A percentile compares a stretch with the other conserved stretches of the same genome.
These are phyloP conservation scores for Trachelus stipa DNA, from an alignment of 2,888 invertebrate genomes.

Conservation along the genomic window DNA sequence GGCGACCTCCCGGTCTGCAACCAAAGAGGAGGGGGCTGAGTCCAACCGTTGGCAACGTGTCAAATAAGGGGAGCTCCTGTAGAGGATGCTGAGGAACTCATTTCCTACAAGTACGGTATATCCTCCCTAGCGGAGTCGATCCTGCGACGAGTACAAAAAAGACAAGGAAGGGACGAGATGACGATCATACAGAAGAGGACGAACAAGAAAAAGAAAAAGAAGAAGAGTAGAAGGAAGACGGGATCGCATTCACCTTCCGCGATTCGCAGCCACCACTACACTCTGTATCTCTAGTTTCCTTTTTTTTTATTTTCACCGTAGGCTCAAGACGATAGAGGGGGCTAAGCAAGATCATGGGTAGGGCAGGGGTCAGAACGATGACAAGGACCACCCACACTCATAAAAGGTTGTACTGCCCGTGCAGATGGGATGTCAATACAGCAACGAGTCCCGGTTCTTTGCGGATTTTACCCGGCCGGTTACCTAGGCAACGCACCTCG, in stretches of 20 bases:
- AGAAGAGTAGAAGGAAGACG: neutral
- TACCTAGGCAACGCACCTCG: slow-evolving; percentile 60
- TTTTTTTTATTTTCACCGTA: neutral
- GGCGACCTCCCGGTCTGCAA: slow-evolving; percentile 67
- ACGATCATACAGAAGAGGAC: neutral
- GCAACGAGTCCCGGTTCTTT: slow-evolving; percentile 60
- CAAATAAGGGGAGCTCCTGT: too few relatives aligned
- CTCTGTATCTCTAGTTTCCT: neutral
- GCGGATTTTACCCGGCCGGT: slow-evolving; percentile 66
- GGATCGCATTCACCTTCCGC: too few relatives aligned
- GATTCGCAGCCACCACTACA: too few relatives aligned
- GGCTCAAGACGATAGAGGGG: slow-evolving; percentile 18
- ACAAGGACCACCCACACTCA: slow-evolving; percentile 40
- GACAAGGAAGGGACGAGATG: neutral
- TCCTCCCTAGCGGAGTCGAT: too few relatives aligned
- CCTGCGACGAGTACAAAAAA: neutral
- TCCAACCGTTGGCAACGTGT: slow-evolving; percentile 49
- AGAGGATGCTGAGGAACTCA: too few relatives aligned
- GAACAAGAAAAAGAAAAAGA: neutral
- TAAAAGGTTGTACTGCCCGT: slow-evolving; percentile 53
- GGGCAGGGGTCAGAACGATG: slow-evolving; percentile 12
- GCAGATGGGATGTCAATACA: slow-evolving; percentile 59
- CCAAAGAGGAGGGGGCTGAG: slow-evolving; percentile 67
- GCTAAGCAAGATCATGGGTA: slow-evolving; percentile 2
- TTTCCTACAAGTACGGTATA: too few relatives aligned